Base-by-base conservation (phyloP, 1,140 invertebrate genomes). In the Proales similis region DNA sequence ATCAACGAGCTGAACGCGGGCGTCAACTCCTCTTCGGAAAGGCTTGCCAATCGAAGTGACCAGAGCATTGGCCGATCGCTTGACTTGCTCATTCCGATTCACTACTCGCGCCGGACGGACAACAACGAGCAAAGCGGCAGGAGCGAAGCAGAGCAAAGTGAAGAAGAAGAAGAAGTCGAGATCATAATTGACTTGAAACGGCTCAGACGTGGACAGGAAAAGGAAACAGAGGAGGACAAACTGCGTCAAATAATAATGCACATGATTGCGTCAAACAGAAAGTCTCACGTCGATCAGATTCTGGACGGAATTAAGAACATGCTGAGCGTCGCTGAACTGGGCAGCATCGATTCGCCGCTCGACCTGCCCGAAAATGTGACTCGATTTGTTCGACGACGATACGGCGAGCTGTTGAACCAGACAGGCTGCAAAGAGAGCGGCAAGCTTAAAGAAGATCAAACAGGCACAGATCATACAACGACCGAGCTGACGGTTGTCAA, bases 191-290 rank as follows among this genome's bases (percentile, higher is more conserved):
- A 57, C 30, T 57, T 57, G n/a, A 57, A 42, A 14, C 14, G 33
- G 9, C 14, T 36, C 9, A 36, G 33, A 9, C 33, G 14, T 9
- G 9, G 9, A 36, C 9, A 36, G 14, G 33, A 36, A 36, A 36
- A 22, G 9, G 5, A 3, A 20, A 19, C 42, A n/a, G 48, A 53
- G 26, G 48, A 42, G 3, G 24, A 42, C 3, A 57, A 42, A 42
- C 39, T 57, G 27, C 39, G 36, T 29, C 39, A 57, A 20, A 42
- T 57, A n/a, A 42, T 57, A 5, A 57, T 57, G 51, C 51, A 57
- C 30, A 42, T 57, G 51, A 43, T 57, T 12, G 36, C 51, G 5
- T 42, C 51, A 11, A 57, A 36, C 2, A 26, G 51, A 9, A 57
- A 57, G 22, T 36, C 51, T 22, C 45, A 57, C 32, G 51, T 57